These are phyloP conservation scores for Myiopsitta monachus DNA, from an alignment of 2,113 vertebrate species.

Conservation along the genomic window DNA sequence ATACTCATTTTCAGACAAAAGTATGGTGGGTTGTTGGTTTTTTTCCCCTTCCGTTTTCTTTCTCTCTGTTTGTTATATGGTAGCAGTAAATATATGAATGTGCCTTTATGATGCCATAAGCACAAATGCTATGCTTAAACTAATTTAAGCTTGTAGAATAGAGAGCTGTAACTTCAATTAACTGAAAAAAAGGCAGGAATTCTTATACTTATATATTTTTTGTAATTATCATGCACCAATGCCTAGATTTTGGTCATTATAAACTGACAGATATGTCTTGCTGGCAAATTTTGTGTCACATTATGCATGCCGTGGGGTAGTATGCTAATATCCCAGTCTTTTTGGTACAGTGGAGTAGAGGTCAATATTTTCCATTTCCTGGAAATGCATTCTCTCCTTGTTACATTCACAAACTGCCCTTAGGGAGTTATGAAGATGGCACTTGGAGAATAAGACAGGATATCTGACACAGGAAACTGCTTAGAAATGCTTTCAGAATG, in stretches of 20 bases:
- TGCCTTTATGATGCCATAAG: neutral
- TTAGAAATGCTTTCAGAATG: constrained; percentile 47
- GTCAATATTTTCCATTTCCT: constrained; percentile 67
- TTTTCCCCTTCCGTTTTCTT: neutral
- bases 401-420: constrained; percentile 44
- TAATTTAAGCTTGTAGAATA: neutral
- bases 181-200: neutral
- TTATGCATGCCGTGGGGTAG: neutral
- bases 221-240: neutral
- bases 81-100: neutral
- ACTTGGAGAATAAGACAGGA: constrained; percentile 29
- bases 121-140: neutral
- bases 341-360: constrained; percentile 15
- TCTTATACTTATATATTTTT: neutral
- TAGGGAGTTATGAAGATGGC: constrained; percentile 60
- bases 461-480: constrained; percentile 63
- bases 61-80: neutral
- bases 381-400: constrained; percentile 52
- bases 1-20: neutral
- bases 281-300: constrained; percentile 4
- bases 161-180: neutral
- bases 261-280: neutral
- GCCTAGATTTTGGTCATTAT: neutral
- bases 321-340: constrained; percentile 24
- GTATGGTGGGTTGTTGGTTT: neutral